These are phyloP conservation scores for Steinernema khuongi DNA, from an alignment of 1,140 invertebrate species.

Conservation along the genomic window DNA sequence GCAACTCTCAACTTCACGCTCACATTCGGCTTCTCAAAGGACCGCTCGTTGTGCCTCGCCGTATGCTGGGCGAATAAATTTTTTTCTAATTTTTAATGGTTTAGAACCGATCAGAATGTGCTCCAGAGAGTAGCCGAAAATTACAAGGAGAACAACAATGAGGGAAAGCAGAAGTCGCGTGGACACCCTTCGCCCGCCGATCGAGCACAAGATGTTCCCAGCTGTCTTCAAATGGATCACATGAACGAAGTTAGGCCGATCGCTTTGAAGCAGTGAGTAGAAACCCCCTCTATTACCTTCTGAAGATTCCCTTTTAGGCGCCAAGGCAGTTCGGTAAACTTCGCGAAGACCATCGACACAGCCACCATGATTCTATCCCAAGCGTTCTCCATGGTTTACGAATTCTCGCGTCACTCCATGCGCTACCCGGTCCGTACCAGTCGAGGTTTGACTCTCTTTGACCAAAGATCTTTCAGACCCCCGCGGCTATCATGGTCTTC, in stretches of 20 bases:
- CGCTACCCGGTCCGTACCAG: constrained; percentile 2
- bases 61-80: not conserved
- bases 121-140: not conserved
- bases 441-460: not conserved
- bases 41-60: not conserved
- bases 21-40: not conserved
- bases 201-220: not conserved
- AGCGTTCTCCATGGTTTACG: not conserved
- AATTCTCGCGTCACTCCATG: not conserved
- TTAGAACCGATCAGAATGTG: not conserved
- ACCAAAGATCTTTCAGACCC: not conserved
- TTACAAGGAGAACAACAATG: not conserved
- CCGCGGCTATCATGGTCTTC: not conserved
- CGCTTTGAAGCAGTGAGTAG: not conserved
- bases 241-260: not conserved
- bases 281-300: not conserved
- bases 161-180: not conserved
- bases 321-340: not conserved
- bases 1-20: not conserved
- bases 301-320: not conserved
- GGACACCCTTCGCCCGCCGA: not conserved
- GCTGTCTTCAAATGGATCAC: not conserved
- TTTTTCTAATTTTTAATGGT: not conserved
- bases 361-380: not conserved
- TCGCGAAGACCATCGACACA: not conserved